A percentile compares a stretch with the other conserved stretches of the same genome.
These are phyloP conservation scores for Trisateles emortualis DNA, from an alignment of 2,888 invertebrate species.

Conservation along the genomic window DNA sequence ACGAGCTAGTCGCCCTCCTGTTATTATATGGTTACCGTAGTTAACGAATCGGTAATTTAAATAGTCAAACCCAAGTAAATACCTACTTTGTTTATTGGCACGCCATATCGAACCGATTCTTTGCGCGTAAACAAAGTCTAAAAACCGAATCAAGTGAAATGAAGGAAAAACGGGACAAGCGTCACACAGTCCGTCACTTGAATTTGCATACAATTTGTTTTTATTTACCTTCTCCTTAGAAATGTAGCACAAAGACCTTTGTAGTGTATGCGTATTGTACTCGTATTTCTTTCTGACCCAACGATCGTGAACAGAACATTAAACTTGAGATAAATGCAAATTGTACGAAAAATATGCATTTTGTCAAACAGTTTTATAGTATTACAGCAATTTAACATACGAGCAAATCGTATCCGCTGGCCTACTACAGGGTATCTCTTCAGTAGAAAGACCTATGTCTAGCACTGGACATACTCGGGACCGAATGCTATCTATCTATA, in stretches of 20 bases:
- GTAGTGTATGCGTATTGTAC: constrained; percentile 13
- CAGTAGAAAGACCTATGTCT: no score
- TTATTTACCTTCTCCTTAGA: constrained; percentile 28
- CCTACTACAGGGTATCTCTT: no score
- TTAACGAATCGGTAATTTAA: not conserved
- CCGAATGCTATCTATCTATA: no score
- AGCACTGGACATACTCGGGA: no score
- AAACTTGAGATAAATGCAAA: not conserved
- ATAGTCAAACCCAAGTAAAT: not conserved
- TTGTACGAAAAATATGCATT: no score
- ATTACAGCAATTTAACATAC: no score
- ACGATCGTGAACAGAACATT: constrained; percentile 6
- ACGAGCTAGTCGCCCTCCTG: no score
- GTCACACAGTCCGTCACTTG: constrained; percentile 8
- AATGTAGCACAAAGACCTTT: constrained; percentile 38
- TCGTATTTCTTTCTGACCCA: constrained; percentile 14
- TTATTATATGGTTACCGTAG: no score
- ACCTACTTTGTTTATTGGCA: not conserved
- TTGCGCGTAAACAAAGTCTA: not conserved
- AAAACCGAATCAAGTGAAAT: constrained; percentile 10
- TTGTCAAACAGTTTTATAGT: no score
- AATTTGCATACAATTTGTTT: constrained; percentile 30
- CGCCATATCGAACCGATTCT: not conserved
- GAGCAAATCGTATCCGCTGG: no score
- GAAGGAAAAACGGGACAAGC: constrained; percentile 15